phyloP scores from a whole-genome alignment of 2,888 invertebrate genomes.

The Paralinhomoeus sp. region DNA sequence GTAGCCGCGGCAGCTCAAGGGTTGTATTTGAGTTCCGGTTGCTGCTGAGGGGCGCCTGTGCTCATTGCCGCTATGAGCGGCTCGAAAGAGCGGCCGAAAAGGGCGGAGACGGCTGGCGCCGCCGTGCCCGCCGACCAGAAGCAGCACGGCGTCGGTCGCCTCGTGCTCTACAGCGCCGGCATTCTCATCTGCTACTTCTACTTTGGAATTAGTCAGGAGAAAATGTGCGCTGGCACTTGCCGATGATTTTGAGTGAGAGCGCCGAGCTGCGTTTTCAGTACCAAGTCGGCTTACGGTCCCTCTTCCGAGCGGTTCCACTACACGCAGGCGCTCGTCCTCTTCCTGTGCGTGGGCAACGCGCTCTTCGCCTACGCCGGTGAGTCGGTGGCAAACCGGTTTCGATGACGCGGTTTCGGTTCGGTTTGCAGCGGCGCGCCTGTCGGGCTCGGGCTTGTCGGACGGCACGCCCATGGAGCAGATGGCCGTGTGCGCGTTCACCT shows the following conservation, averaged over 20 bases:
- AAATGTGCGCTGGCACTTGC: constrained; percentile 37
- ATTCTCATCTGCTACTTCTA: constrained; percentile 79
- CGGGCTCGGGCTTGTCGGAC: no score
- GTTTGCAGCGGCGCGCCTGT: no score
- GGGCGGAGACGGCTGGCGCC: no score
- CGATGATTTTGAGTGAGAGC: background rate
- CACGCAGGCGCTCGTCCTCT: constrained; percentile 55
- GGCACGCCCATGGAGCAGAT: constrained; percentile 53
- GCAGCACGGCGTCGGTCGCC: constrained; percentile 28
- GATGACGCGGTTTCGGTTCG: no score
- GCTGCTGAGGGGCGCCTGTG: no score
- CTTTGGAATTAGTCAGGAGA: constrained; percentile 82
- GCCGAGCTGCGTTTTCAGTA: constrained; percentile 29
- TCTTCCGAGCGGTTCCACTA: constrained; percentile 61
- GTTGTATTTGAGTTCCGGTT: no score
- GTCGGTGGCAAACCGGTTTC: no score
- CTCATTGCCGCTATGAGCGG: no score
- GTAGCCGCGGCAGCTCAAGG: no score
- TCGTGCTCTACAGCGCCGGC: constrained; percentile 56
- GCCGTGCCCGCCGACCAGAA: background rate
- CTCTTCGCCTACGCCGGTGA: constrained; percentile 43
- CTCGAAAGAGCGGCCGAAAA: no score
- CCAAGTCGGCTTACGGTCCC: constrained; percentile 59
- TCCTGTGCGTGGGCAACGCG: constrained; percentile 69
- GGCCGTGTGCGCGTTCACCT: constrained; percentile 57